Conservation (phyloP, 2,888 invertebrate species). For the Lasioglossum morio region DNA sequence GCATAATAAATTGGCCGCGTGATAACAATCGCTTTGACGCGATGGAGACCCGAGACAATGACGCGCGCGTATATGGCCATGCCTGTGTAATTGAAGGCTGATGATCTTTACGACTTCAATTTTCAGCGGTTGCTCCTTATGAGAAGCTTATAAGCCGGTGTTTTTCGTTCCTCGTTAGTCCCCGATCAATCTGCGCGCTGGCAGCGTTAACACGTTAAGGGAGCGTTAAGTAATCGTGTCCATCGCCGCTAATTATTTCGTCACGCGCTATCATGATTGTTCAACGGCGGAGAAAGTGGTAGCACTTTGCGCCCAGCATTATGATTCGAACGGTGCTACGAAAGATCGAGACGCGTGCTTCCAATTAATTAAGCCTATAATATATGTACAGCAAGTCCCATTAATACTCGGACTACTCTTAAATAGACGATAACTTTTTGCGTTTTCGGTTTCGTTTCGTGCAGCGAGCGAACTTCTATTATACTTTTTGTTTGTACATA, state of each 20-base stretch:
- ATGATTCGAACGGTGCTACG: constrained; percentile 42
- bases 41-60: neutral
- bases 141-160: neutral
- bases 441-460: too few species aligned
- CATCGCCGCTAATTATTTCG: constrained; percentile 57
- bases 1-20: constrained; percentile 36
- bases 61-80: neutral
- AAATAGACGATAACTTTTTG: too few species aligned
- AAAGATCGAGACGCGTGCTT: constrained; percentile 29
- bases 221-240: constrained; percentile 50
- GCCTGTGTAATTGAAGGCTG: neutral
- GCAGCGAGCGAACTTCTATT: neutral
- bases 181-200: constrained; percentile 25
- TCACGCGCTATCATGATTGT: constrained; percentile 51
- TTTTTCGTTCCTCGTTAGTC: constrained; percentile 34
- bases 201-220: constrained; percentile 33
- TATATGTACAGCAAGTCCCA: too few species aligned
- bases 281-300: constrained; percentile 49
- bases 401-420: too few species aligned
- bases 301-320: constrained; percentile 29
- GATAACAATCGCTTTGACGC: constrained; percentile 30
- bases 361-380: neutral
- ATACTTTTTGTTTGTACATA: neutral
- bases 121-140: neutral
- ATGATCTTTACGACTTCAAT: neutral